Evolutionary conservation across 2,888 invertebrate species (phyloP).

Genomic region (Stegophylla sp.): DNA sequence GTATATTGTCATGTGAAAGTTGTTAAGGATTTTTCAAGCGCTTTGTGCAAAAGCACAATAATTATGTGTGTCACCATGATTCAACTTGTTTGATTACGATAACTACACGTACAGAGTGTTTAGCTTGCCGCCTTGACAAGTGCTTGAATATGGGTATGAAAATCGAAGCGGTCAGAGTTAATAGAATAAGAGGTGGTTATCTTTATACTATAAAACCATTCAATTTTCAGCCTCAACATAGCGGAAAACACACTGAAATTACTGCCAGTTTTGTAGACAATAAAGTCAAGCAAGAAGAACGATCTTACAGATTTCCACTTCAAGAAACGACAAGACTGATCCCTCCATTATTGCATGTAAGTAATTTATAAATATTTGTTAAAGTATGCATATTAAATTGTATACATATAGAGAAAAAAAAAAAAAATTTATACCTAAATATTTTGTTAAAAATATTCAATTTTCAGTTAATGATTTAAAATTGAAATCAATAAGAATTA

Average conservation of each 20-base stretch:
- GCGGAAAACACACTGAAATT: conserved; percentile 65
- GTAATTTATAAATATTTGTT: neutral
- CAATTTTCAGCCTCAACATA: conserved; percentile 66
- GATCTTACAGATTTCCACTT: conserved; percentile 61
- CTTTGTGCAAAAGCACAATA: conserved; percentile 97
- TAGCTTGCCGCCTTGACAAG: conserved; percentile 94
- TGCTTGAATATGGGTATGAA: conserved; percentile 97
- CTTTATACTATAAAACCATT: conserved; percentile 84
- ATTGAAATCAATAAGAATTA: no score
- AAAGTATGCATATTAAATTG: no score
- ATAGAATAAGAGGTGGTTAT: conserved; percentile 93
- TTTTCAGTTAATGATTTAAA: no score
- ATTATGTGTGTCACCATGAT: conserved; percentile 90
- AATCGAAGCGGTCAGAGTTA: conserved; percentile 93
- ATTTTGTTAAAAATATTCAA: neutral
- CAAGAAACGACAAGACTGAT: conserved; percentile 61
- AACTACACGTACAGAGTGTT: conserved; percentile 93
- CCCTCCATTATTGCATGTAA: conserved; percentile 62
- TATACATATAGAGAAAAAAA: no score
- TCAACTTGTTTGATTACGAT: conserved; percentile 91
- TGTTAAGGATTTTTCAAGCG: conserved; percentile 98
- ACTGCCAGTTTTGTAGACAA: conserved; percentile 61
- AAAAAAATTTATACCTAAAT: no score
- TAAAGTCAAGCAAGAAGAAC: conserved; percentile 63
- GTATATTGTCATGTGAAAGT: conserved; percentile 96